These are phyloP conservation scores for Montipora cactus DNA, from an alignment of 64 coral and sea anemone species.

Conservation along the genomic window DNA sequence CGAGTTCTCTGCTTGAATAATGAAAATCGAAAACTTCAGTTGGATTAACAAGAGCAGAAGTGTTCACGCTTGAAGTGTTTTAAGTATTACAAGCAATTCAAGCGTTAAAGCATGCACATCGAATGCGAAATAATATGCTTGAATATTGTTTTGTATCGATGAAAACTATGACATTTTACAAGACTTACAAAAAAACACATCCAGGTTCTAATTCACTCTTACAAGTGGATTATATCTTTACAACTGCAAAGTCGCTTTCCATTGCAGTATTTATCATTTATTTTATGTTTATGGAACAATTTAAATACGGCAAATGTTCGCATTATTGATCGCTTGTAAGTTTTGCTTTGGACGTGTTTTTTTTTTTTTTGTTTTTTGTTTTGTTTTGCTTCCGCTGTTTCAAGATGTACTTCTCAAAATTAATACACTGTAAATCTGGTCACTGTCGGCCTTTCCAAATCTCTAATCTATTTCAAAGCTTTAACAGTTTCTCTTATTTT, in stretches of 20 bases:
- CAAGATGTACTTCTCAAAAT: conserved; percentile 39
- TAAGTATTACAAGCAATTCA: too few relatives aligned
- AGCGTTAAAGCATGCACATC: neutral
- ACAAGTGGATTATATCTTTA: conserved; percentile 22
- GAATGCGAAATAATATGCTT: conserved; percentile 32
- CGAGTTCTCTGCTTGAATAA: neutral
- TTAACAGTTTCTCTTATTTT: conserved; percentile 52
- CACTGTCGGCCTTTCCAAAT: conserved; percentile 52
- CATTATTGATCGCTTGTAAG: neutral
- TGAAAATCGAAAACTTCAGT: conserved; percentile 26
- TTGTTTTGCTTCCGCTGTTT: neutral
- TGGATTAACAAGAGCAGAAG: conserved; percentile 5
- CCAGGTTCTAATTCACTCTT: too few relatives aligned
- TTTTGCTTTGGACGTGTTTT: neutral
- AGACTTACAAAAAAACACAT: neutral
- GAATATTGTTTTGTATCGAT: conserved; percentile 57
- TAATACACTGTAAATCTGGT: conserved; percentile 37
- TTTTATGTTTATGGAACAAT: conserved; percentile 11
- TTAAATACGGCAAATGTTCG: conserved; percentile 23
- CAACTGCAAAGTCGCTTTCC: conserved; percentile 7
- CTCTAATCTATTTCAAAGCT: conserved; percentile 49
- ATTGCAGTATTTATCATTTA: neutral
- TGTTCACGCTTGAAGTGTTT: conserved; percentile 3
- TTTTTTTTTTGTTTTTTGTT: too few relatives aligned
- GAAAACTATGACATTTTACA: conserved; percentile 39